Evolutionary conservation across 2,888 invertebrate genomes (phyloP).

Genomic region (Synergus gifuensis): DNA sequence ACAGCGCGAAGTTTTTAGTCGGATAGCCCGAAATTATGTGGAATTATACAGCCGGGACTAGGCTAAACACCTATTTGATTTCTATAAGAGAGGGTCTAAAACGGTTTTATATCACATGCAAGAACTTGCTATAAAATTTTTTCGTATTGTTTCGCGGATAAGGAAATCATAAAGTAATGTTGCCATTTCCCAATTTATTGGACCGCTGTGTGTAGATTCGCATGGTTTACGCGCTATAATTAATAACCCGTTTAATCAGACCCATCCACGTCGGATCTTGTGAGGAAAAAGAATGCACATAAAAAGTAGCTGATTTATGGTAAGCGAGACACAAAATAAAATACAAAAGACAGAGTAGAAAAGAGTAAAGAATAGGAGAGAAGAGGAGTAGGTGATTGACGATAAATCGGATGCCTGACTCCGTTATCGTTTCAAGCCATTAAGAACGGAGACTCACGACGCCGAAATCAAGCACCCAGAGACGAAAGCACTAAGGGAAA

Average conservation of each 20-base stretch:
- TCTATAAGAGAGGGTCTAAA: too few relatives aligned
- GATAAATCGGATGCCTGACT: slow-evolving; percentile 68
- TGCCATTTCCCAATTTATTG: background rate
- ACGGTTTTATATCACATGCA: too few relatives aligned
- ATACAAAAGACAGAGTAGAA: slow-evolving; percentile 37
- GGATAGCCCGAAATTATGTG: too few relatives aligned
- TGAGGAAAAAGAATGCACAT: slow-evolving; percentile 61
- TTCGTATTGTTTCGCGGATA: background rate
- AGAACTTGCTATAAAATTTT: background rate
- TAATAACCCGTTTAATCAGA: slow-evolving; percentile 74
- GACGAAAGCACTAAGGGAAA: slow-evolving; percentile 55
- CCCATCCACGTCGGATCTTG: slow-evolving; percentile 62
- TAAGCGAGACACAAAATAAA: slow-evolving; percentile 48
- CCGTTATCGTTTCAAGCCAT: slow-evolving; percentile 68
- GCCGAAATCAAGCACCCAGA: slow-evolving; percentile 50
- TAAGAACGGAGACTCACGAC: slow-evolving; percentile 60
- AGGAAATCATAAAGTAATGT: background rate
- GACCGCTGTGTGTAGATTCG: slow-evolving; percentile 59
- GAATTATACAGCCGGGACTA: too few relatives aligned
- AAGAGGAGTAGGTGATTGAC: slow-evolving; percentile 64
- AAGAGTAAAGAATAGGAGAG: slow-evolving; percentile 57
- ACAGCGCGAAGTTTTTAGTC: too few relatives aligned
- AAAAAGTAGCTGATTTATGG: slow-evolving; percentile 73
- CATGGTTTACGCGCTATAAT: slow-evolving; percentile 66
- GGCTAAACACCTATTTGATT: too few relatives aligned